Percentiles rank a stretch among this genome's conserved stretches.
Evolutionary conservation across 2,888 invertebrate species (phyloP).

Genomic region (Sympetrum striolatum): DNA sequence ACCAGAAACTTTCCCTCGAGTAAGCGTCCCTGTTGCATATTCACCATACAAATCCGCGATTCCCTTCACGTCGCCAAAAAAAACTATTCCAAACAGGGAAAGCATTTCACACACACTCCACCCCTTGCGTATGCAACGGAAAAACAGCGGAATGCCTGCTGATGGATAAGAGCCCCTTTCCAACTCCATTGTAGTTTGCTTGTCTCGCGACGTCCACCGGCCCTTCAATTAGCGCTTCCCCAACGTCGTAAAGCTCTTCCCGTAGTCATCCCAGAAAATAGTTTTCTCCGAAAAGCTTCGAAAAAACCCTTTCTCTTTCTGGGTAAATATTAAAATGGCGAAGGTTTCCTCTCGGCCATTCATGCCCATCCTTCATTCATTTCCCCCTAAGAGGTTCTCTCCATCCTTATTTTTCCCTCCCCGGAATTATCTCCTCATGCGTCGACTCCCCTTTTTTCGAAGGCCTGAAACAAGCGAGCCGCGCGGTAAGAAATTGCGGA

Average conservation of each 20-base stretch:
- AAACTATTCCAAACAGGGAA: neutral
- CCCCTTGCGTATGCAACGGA: neutral
- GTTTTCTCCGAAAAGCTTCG: too few species aligned
- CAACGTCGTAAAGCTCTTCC: neutral
- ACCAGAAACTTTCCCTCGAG: too few species aligned
- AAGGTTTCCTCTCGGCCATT: neutral
- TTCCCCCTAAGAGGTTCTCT: neutral
- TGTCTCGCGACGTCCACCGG: neutral
- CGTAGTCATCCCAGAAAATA: neutral
- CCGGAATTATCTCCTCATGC: neutral
- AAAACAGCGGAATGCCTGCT: neutral
- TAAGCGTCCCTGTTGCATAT: too few species aligned
- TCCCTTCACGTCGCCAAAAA: neutral
- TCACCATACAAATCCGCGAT: too few species aligned
- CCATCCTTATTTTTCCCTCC: neutral
- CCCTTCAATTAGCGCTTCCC: neutral
- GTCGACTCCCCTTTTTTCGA: neutral
- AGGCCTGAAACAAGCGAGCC: neutral
- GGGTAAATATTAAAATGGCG: too few species aligned
- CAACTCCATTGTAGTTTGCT: neutral
- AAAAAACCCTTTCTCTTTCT: too few species aligned
- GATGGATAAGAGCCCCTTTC: neutral
- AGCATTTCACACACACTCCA: neutral
- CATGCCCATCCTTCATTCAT: neutral
- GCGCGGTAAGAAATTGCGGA: neutral